phyloP scores from a whole-genome alignment of 2,113 vertebrate species.

The Menidia beryllina region DNA sequence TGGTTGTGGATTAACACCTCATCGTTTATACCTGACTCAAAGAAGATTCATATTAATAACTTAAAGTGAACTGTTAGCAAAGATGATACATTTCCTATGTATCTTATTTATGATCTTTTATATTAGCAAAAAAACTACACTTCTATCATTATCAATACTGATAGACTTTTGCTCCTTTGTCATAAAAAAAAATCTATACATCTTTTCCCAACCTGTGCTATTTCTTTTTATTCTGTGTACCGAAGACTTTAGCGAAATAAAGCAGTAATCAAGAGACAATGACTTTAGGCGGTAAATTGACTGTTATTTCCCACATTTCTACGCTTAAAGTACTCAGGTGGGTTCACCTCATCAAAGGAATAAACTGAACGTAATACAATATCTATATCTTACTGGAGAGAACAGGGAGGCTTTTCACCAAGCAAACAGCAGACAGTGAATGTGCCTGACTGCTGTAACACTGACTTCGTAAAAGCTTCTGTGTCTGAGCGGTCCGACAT shows the following conservation, averaged over 20 bases:
- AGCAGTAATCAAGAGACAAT: background rate
- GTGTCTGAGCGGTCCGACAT: conserved; percentile 43
- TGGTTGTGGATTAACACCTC: background rate
- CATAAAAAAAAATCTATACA: background rate
- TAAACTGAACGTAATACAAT: background rate
- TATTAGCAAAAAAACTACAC: background rate
- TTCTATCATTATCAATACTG: background rate
- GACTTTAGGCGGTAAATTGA: background rate
- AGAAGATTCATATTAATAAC: background rate
- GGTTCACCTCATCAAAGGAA: background rate
- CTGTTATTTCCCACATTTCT: too few species aligned
- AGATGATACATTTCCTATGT: background rate
- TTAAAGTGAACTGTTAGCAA: background rate
- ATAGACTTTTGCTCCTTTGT: background rate
- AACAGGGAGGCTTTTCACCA: conserved; percentile 7
- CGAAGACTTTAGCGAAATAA: background rate
- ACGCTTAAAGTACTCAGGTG: background rate
- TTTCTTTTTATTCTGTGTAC: background rate
- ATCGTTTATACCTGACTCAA: background rate
- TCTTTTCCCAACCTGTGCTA: background rate
- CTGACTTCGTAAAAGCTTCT: conserved; percentile 31
- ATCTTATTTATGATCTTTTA: background rate
- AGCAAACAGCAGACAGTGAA: conserved; percentile 42
- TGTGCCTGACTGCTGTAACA: conserved; percentile 29
- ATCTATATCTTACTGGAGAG: conserved; percentile 10